Conservation (phyloP, 1,140 invertebrate genomes). For the Camponotus floridanus region DNA sequence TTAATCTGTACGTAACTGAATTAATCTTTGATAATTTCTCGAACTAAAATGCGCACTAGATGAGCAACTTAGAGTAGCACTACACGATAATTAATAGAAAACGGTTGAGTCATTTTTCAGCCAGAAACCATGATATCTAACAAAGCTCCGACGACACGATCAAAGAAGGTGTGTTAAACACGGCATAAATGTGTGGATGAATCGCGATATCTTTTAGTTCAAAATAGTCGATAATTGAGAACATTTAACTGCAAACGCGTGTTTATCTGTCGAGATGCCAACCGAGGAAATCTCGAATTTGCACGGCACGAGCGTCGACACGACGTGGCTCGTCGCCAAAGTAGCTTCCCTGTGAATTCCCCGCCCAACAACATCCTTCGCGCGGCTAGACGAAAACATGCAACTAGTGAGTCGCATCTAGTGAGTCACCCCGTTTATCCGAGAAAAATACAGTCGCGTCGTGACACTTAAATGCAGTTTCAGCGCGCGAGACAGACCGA, state of each 20-base stretch:
- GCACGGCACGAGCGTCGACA: constrained; percentile 66
- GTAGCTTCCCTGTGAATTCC: constrained; percentile 54
- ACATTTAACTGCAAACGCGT: constrained; percentile 70
- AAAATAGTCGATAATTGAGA: constrained; percentile 72
- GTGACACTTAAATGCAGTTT: not conserved
- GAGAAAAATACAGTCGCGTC: constrained; percentile 40
- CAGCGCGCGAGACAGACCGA: constrained; percentile 24
- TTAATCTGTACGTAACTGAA: not conserved
- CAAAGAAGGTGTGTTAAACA: constrained; percentile 30
- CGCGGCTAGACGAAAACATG: constrained; percentile 38
- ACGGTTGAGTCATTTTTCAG: too few relatives aligned
- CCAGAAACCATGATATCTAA: not conserved
- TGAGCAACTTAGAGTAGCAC: not conserved
- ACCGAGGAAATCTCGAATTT: constrained; percentile 57
- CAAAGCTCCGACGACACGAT: not conserved
- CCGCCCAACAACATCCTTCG: constrained; percentile 35
- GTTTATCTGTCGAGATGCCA: constrained; percentile 78
- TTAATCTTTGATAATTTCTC: not conserved
- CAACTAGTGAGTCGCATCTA: constrained; percentile 48
- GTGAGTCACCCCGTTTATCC: constrained; percentile 52
- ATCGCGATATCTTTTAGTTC: constrained; percentile 34
- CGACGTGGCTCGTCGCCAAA: constrained; percentile 68
- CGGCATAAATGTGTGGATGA: not conserved
- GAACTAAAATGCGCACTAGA: not conserved
- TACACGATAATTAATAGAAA: too few relatives aligned